Evolutionary conservation across 1,140 invertebrate genomes (phyloP), one percentile per base, ranked within the genome.

Genomic region (Hycleus phaleratus): DNA sequence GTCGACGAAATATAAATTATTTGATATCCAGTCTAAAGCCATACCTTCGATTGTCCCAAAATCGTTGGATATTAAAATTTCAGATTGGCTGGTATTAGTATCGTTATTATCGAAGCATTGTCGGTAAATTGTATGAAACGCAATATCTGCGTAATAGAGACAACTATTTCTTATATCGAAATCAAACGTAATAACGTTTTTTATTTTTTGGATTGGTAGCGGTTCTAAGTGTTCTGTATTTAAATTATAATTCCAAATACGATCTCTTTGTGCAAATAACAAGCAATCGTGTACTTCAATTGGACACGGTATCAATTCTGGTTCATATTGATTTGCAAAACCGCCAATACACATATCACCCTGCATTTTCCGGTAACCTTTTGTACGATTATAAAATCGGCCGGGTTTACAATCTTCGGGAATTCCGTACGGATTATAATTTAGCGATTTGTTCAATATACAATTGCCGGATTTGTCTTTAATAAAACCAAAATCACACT

Each of bases 1-100:
- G 71, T 97, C 93, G 1, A 93, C 90, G 73, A 94, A 95, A 73
- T 95, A 97, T 0, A 98, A 73, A 58, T 93, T 87, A 54, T 93
- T 88, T 0, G 89, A 88, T n/a, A 94, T 83, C 92, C 92, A 97
- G 77, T 98, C 95, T 32, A 91, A 82, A 0, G 91, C 87, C 83
- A 97, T 88, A 7, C 93, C 93, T 76, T 97, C 93, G 24, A 97
- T 88, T 4, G 88, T 91, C 38, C 83, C 82, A 39, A 95, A 74
- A 64, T 87, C 82, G 0, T 76, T 82, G 60, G 87, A 83, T 0
- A 92, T 83, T 1, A 93, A 71, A 39, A 85, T 80, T 75, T 91
- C 86, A 44, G 73, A 68, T 46, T 75, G 78, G 46, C 77, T 79
- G 3, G 12, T 12, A 32, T 32, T 32, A 4, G 32, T 32, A 7